A percentile compares a stretch with the other conserved stretches of the same genome.
Evolutionary conservation across 2,797 vertebrate species (phyloP).

Genomic region (Ptychadena robeensis): DNA sequence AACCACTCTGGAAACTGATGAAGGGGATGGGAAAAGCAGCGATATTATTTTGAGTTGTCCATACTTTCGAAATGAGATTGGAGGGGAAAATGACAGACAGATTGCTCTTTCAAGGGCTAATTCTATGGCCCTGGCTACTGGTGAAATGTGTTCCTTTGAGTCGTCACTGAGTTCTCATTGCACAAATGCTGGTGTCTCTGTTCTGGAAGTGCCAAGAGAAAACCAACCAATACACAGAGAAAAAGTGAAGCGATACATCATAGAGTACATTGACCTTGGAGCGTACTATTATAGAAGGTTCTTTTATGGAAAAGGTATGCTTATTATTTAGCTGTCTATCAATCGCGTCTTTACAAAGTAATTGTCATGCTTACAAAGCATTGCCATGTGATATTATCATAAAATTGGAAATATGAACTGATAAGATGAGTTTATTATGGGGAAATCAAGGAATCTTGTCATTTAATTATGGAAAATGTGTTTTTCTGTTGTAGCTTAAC

Average conservation of each 20-base stretch:
- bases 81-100: conserved; percentile 90
- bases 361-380: background rate
- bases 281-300: conserved; percentile 97
- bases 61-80: conserved; percentile 95
- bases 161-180: conserved; percentile 97
- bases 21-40: conserved; percentile 94
- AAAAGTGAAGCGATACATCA: conserved; percentile 97
- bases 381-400: background rate
- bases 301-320: conserved; percentile 94
- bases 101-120: conserved; percentile 91
- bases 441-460: background rate
- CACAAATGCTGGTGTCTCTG: conserved; percentile 96
- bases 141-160: conserved; percentile 93
- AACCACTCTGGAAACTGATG: conserved; percentile 89
- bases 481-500: no score
- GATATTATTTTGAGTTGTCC: conserved; percentile 87
- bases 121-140: conserved; percentile 79
- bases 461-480: no score
- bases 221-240: conserved; percentile 94
- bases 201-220: conserved; percentile 93
- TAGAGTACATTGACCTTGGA: conserved; percentile 96
- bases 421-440: background rate
- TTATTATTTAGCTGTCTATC: background rate
- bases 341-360: background rate
- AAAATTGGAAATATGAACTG: background rate